Conservation (phyloP, 2,888 invertebrate genomes). For the Marasmarcha lunaedactyla region DNA sequence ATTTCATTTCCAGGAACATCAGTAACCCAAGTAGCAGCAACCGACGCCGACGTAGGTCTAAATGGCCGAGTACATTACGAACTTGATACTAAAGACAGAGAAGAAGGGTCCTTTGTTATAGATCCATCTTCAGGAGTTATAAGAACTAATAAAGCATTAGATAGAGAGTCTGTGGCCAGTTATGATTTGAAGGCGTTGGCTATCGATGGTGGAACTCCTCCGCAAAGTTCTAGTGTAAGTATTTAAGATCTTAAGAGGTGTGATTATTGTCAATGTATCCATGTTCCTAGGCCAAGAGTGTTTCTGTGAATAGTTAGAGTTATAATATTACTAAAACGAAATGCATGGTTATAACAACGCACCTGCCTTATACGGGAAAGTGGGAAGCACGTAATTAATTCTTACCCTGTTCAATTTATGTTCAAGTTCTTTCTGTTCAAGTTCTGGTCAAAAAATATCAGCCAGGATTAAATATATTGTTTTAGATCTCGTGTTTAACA, state of each 20-base stretch:
- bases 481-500: no score
- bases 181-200: conserved; percentile 91
- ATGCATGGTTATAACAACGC: no score
- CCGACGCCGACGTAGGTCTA: conserved; percentile 86
- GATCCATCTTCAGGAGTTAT: conserved; percentile 94
- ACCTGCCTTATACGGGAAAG: no score
- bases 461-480: no score
- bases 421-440: no score
- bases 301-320: not conserved
- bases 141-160: conserved; percentile 88
- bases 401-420: no score
- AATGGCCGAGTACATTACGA: conserved; percentile 90
- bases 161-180: conserved; percentile 88
- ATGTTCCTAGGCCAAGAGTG: not conserved
- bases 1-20: conserved; percentile 69
- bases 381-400: no score
- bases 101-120: conserved; percentile 91
- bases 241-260: no score
- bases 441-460: no score
- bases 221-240: conserved; percentile 72
- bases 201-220: conserved; percentile 88
- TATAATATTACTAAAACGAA: no score
- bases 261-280: not conserved
- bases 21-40: conserved; percentile 82
- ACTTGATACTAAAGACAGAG: conserved; percentile 77